Percentiles rank a stretch among this genome's conserved stretches.
These are phyloP conservation scores for Acinonyx jubatus DNA, from an alignment of 2,113 vertebrate species.

Conservation along the genomic window DNA sequence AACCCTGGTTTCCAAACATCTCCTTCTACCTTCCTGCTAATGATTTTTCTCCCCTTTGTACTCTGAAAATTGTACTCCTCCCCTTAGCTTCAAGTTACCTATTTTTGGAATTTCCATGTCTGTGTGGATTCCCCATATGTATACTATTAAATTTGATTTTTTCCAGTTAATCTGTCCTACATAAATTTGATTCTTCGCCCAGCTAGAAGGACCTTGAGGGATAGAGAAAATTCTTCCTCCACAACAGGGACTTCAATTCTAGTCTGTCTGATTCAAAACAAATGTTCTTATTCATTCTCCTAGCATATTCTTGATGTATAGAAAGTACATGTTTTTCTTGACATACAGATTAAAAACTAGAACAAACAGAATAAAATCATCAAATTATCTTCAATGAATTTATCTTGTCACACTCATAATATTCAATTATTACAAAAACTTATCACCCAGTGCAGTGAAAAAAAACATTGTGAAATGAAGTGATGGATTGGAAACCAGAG, in stretches of 20 bases:
- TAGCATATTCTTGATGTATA: background rate
- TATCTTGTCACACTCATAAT: background rate
- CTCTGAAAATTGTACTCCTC: background rate
- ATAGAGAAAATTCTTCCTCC: background rate
- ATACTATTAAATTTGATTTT: background rate
- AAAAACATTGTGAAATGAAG: slow-evolving; percentile 41
- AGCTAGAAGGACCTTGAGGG: background rate
- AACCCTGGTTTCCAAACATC: background rate
- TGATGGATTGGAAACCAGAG: background rate
- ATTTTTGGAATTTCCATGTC: background rate
- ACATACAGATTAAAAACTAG: background rate
- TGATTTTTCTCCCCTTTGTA: background rate
- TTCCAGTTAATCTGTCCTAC: background rate
- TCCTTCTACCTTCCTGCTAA: background rate
- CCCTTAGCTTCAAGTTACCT: background rate
- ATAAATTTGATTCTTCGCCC: background rate
- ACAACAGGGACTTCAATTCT: background rate
- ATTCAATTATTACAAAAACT: slow-evolving; percentile 54
- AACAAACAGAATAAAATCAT: slow-evolving; percentile 33
- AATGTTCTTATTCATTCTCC: background rate
- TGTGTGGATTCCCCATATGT: background rate
- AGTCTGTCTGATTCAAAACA: background rate
- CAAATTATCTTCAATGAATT: slow-evolving; percentile 22
- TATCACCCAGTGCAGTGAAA: background rate
- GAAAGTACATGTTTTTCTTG: background rate